Evolutionary conservation across 2,797 vertebrate genomes (phyloP).

Genomic region (Rhabdophis nuchalis): DNA sequence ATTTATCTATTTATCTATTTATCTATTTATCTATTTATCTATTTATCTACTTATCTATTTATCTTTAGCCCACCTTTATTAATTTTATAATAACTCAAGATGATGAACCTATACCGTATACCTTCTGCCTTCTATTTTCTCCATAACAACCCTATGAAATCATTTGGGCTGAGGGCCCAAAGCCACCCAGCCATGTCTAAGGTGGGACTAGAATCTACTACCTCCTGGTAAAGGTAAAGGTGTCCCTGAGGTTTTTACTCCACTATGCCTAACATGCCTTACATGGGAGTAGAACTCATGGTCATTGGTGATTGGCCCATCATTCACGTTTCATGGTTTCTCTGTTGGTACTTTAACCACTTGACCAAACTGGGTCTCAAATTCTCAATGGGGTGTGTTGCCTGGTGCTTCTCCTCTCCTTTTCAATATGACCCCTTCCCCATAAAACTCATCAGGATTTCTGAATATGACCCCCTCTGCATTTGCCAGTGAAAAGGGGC

Average conservation of each 20-base stretch:
- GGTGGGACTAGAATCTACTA: not conserved
- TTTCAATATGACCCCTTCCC: not conserved
- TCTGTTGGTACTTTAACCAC: no score
- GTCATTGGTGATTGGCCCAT: no score
- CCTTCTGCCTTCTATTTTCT: not conserved
- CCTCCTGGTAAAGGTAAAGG: not conserved
- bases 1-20: no score
- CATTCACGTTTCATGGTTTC: no score
- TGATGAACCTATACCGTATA: not conserved
- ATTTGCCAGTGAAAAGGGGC: not conserved
- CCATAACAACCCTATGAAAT: not conserved
- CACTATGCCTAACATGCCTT: no score
- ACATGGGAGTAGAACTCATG: no score
- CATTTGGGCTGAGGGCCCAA: not conserved
- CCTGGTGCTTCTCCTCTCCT: not conserved
- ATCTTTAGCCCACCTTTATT: not conserved
- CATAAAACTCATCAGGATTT: not conserved
- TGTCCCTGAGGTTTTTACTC: not conserved
- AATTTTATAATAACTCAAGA: not conserved
- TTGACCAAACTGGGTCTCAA: no score
- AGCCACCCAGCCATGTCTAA: not conserved
- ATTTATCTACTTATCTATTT: no score
- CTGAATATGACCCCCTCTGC: not conserved
- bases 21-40: no score
- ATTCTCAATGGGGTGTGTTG: not conserved